phyloP scores from a whole-genome alignment of 2,797 vertebrate species.

The Adelosebastes latens region DNA sequence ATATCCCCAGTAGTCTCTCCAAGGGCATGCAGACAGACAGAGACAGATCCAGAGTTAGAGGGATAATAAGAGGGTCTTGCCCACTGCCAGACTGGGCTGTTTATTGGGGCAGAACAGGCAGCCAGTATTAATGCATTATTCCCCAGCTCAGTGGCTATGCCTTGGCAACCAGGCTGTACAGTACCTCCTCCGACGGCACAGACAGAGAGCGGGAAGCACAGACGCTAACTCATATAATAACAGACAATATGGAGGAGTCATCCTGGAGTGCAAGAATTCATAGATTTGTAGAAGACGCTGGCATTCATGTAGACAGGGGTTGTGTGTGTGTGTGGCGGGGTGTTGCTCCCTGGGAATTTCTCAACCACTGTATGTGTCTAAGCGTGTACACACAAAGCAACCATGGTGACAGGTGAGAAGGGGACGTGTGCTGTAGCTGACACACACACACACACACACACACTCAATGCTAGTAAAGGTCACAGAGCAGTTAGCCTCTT shows the following conservation, averaged over 20 bases:
- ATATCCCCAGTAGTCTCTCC: background rate
- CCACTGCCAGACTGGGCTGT: slow-evolving; percentile 20
- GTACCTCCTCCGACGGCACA: background rate
- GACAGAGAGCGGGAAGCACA: background rate
- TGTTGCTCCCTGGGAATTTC: slow-evolving; percentile 51
- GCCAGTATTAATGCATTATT: slow-evolving; percentile 50
- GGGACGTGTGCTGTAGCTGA: background rate
- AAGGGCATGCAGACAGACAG: background rate
- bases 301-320: background rate
- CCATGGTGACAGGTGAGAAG: slow-evolving; percentile 41
- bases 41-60: slow-evolving; percentile 1
- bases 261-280: background rate
- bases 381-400: background rate
- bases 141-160: slow-evolving; percentile 49
- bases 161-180: slow-evolving; percentile 22
- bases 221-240: background rate
- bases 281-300: background rate
- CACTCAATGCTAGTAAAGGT: slow-evolving; percentile 48
- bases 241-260: background rate
- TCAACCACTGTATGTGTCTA: slow-evolving; percentile 18
- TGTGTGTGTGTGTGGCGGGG: background rate
- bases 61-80: background rate
- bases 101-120: slow-evolving; percentile 67
- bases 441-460: background rate
- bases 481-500: slow-evolving; percentile 55